A percentile compares a stretch with the other conserved stretches of the same genome.
Conservation (phyloP, 2,113 vertebrate genomes). For the Globicephala melas region DNA sequence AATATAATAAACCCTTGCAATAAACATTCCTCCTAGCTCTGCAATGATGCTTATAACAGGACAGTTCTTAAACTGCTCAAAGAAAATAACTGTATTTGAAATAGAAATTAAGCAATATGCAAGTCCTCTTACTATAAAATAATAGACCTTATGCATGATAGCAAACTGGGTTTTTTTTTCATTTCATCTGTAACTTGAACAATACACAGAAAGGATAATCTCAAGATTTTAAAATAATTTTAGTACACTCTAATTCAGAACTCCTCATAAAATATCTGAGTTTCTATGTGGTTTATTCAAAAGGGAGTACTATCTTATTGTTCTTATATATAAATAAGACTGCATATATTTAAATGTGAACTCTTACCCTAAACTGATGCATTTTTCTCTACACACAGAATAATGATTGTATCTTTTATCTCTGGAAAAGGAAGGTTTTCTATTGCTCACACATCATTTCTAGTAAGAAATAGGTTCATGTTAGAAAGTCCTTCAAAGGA, state of each 20-base stretch:
- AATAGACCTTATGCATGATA: not conserved
- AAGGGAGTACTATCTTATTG: not conserved
- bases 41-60: not conserved
- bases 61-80: not conserved
- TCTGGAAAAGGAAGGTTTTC: not conserved
- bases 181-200: not conserved
- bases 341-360: not conserved
- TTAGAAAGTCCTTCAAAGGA: slow-evolving; percentile 9
- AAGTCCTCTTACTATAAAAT: not conserved
- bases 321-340: not conserved
- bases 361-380: not conserved
- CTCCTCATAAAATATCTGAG: not conserved
- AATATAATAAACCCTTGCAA: not conserved
- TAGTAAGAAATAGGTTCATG: slow-evolving; percentile 32
- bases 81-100: not conserved
- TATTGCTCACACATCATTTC: slow-evolving; percentile 19
- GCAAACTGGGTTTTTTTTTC: accelerated
- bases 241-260: not conserved
- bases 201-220: not conserved
- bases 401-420: not conserved
- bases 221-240: not conserved
- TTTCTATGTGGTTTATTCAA: not conserved
- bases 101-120: not conserved
- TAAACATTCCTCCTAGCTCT: not conserved
- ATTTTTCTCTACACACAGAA: not conserved